Evolutionary conservation across 2,797 vertebrate species (phyloP).

Genomic region (Bovichtus variegatus): DNA sequence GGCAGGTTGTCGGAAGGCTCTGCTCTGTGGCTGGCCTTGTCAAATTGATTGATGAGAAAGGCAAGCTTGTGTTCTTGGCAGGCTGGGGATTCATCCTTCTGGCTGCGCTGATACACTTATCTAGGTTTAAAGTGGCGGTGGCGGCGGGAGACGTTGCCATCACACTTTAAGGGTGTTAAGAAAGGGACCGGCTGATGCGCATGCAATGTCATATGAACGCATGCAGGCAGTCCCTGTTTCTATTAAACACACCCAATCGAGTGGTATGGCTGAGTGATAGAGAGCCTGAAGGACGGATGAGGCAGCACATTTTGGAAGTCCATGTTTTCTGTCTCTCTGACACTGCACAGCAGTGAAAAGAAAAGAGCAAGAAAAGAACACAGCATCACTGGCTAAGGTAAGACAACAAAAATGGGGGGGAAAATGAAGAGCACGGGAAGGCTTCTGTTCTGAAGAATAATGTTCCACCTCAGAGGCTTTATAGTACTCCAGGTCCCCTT

Average conservation of each 20-base stretch:
- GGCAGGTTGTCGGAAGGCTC: constrained; percentile 63
- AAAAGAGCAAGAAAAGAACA: constrained; percentile 46
- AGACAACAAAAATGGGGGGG: constrained; percentile 20
- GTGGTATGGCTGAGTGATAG: constrained; percentile 2
- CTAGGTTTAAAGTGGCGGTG: constrained; percentile 69
- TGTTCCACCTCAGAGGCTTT: constrained; percentile 42
- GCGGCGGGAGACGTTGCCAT: constrained; percentile 59
- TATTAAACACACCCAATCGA: constrained; percentile 8
- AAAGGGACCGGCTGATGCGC: constrained; percentile 67
- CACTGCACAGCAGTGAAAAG: too few species aligned
- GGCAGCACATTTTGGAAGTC: constrained; percentile 15
- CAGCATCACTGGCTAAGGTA: constrained; percentile 26
- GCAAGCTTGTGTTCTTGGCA: constrained; percentile 78
- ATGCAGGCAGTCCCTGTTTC: not conserved
- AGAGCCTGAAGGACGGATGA: constrained; percentile 24
- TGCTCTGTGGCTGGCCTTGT: constrained; percentile 77
- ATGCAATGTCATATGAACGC: constrained; percentile 46
- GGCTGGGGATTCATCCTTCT: constrained; percentile 76
- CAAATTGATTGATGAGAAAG: constrained; percentile 85
- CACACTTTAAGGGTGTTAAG: constrained; percentile 72
- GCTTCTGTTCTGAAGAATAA: constrained; percentile 43
- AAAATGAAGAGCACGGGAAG: constrained; percentile 1
- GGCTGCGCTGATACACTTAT: constrained; percentile 80
- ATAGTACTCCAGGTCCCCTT: constrained; percentile 19
- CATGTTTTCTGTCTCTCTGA: constrained; percentile 46